These are phyloP conservation scores for Heliconius aoede DNA, from an alignment of 2,888 invertebrate species.

Conservation along the genomic window DNA sequence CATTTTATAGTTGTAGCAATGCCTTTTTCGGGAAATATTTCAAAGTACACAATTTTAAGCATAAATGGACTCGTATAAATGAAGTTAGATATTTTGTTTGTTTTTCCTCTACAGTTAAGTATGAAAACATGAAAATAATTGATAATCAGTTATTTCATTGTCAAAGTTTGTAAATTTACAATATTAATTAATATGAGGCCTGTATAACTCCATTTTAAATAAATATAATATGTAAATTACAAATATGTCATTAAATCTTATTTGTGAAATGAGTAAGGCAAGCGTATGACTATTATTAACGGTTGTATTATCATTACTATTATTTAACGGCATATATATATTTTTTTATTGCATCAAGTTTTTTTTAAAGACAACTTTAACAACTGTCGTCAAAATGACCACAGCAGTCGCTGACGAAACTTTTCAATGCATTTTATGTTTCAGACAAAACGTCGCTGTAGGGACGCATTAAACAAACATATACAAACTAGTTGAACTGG, in stretches of 20 bases:
- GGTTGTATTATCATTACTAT: neutral
- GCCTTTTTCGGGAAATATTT: neutral
- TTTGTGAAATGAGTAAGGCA: neutral
- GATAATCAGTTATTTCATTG: neutral
- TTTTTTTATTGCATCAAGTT: neutral
- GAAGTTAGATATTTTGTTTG: neutral
- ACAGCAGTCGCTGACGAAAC: neutral
- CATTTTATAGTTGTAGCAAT: slow-evolving; percentile 1
- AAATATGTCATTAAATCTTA: neutral
- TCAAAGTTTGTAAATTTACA: neutral
- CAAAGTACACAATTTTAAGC: neutral
- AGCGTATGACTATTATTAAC: neutral
- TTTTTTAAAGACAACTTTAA: neutral
- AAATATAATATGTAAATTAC: neutral
- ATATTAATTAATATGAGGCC: too few relatives aligned
- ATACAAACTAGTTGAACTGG: slow-evolving; percentile 2
- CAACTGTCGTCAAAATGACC: neutral
- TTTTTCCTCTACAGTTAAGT: neutral
- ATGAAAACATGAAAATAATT: neutral
- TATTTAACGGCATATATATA: neutral
- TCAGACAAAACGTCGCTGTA: neutral
- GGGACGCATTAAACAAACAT: neutral
- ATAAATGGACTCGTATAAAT: neutral
- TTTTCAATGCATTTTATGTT: neutral
- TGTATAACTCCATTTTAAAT: neutral